These are phyloP conservation scores for Cheirogaleus medius DNA, from an alignment of 2,113 vertebrate species.

Conservation along the genomic window DNA sequence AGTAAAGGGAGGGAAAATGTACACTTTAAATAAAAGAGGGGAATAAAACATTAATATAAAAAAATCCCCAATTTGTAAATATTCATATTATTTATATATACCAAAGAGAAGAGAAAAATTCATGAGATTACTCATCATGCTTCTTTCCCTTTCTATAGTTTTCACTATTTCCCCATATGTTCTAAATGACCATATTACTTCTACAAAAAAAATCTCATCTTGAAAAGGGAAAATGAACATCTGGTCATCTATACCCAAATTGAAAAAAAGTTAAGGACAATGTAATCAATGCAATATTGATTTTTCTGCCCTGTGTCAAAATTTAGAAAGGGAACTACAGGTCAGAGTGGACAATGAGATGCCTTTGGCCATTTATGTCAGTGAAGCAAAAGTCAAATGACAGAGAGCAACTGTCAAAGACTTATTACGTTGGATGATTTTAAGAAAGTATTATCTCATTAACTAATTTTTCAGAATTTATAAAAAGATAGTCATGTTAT, in stretches of 20 bases:
- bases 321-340: background rate
- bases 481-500: background rate
- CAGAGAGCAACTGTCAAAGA: background rate
- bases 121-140: background rate
- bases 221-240: background rate
- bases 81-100: background rate
- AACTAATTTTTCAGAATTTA: conserved; percentile 36
- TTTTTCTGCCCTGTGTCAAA: conserved; percentile 21
- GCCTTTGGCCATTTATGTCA: background rate
- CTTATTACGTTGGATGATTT: background rate
- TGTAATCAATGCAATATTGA: conserved; percentile 11
- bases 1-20: background rate
- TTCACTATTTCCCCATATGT: conserved; percentile 32
- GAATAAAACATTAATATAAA: background rate
- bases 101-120: conserved; percentile 27
- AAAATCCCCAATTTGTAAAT: background rate
- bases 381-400: conserved; percentile 1
- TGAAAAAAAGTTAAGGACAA: conserved; percentile 8
- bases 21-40: conserved; percentile 32
- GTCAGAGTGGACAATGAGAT: background rate
- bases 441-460: background rate
- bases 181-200: background rate
- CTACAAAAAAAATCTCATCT: background rate
- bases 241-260: background rate
- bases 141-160: conserved; percentile 23